A percentile compares a stretch with the other conserved stretches of the same genome.
phyloP scores from a whole-genome alignment of 2,888 invertebrate genomes.

The Pediacus dermestoides region DNA sequence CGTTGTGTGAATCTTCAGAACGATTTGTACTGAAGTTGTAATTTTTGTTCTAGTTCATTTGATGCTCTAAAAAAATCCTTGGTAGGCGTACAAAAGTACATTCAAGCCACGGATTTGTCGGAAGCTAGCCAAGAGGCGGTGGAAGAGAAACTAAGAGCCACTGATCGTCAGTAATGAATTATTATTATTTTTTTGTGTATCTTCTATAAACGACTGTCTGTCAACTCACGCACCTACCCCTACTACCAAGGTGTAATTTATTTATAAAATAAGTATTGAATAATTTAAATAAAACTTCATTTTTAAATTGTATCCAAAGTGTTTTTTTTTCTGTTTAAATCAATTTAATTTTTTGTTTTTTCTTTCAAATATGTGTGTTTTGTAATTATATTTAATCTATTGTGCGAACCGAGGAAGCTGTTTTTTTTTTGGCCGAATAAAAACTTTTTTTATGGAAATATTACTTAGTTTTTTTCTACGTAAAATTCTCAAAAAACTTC shows the following conservation, averaged over 20 bases:
- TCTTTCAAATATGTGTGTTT: conserved; percentile 6
- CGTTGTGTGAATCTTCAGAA: neutral
- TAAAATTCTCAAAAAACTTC: too few relatives aligned
- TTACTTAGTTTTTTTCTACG: too few relatives aligned
- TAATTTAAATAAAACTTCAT: conserved; percentile 52
- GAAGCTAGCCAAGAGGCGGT: conserved; percentile 92
- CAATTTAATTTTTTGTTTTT: neutral
- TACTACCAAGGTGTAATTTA: conserved; percentile 47
- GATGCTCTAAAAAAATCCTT: conserved; percentile 96
- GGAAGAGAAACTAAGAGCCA: conserved; percentile 90
- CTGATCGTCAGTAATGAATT: conserved; percentile 79
- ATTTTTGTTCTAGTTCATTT: conserved; percentile 86
- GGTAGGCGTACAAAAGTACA: conserved; percentile 95
- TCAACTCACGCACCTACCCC: conserved; percentile 45
- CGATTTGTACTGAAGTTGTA: conserved; percentile 6
- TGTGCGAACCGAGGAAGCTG: neutral
- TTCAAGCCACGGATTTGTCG: conserved; percentile 92
- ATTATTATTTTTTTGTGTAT: conserved; percentile 4
- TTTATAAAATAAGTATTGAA: conserved; percentile 50
- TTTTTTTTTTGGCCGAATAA: conserved; percentile 26
- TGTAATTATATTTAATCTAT: conserved; percentile 13
- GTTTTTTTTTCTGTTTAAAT: conserved; percentile 25
- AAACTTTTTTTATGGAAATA: conserved; percentile 26
- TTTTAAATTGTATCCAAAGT: conserved; percentile 45
- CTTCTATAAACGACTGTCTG: conserved; percentile 34